A percentile compares a stretch with the other conserved stretches of the same genome.
Conservation (phyloP, 2,888 invertebrate species). For the Coronaproctus castanopsis region DNA sequence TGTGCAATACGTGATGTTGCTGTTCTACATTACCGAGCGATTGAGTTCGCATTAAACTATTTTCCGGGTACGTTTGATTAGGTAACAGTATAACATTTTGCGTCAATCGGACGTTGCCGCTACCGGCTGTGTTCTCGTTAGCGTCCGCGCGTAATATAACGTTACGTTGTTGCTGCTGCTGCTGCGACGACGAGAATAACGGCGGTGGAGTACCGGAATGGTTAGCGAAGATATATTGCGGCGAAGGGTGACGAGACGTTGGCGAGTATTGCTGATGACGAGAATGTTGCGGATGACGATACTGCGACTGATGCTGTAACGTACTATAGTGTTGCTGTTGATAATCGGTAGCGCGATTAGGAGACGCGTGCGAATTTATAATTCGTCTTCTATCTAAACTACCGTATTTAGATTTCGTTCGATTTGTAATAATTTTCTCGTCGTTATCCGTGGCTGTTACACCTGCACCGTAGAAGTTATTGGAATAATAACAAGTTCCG, state of each 20-base stretch:
- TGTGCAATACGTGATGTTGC: constrained; percentile 9
- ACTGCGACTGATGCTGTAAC: background rate
- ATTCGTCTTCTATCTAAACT: constrained; percentile 36
- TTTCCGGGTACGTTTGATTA: constrained; percentile 26
- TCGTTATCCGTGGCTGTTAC: constrained; percentile 1
- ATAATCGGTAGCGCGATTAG: background rate
- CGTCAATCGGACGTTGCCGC: background rate
- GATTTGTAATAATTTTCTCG: background rate
- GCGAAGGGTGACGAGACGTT: too few species aligned
- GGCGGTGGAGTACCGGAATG: background rate
- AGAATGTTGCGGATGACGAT: constrained; percentile 6
- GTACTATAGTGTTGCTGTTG: background rate
- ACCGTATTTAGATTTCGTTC: constrained; percentile 29
- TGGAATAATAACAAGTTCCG: constrained; percentile 10
- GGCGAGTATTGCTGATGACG: background rate
- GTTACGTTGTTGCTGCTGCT: background rate
- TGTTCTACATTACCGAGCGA: constrained; percentile 34
- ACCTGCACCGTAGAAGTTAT: constrained; percentile 4
- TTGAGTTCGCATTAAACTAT: constrained; percentile 33
- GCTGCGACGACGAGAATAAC: background rate
- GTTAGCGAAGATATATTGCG: background rate
- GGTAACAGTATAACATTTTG: constrained; percentile 22
- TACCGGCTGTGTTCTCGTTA: too few species aligned
- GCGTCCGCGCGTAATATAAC: too few species aligned
- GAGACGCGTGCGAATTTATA: background rate